phyloP scores from a whole-genome alignment of 2,888 invertebrate genomes.

The Lepidochitona cinerea region DNA sequence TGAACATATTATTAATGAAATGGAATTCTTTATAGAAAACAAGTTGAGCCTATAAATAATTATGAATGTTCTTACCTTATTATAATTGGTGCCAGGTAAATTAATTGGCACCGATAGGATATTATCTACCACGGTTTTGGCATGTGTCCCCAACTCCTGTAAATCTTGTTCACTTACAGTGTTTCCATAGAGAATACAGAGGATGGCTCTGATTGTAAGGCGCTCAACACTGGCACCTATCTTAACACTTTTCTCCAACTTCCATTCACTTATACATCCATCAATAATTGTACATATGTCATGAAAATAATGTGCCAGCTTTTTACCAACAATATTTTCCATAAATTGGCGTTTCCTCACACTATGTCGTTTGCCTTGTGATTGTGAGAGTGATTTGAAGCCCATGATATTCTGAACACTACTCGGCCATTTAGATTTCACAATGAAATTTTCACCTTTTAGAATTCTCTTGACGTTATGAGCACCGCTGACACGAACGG shows the following conservation, averaged over 20 bases:
- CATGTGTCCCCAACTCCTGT: background rate
- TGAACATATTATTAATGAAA: no score
- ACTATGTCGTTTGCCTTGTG: slow-evolving; percentile 47
- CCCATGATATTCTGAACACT: slow-evolving; percentile 59
- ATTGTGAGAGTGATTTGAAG: slow-evolving; percentile 47
- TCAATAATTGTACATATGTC: slow-evolving; percentile 36
- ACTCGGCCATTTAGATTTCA: slow-evolving; percentile 59
- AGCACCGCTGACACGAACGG: slow-evolving; percentile 59
- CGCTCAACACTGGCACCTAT: slow-evolving; percentile 22
- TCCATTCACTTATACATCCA: slow-evolving; percentile 43
- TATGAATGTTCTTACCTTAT: slow-evolving; percentile 42
- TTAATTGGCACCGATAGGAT: slow-evolving; percentile 59
- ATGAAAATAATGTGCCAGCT: slow-evolving; percentile 44
- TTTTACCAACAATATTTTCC: slow-evolving; percentile 49
- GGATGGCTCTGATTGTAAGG: background rate
- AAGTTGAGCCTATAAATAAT: no score
- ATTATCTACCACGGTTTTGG: background rate
- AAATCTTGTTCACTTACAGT: background rate
- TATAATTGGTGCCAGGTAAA: slow-evolving; percentile 57
- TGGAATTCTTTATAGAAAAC: no score
- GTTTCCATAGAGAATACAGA: slow-evolving; percentile 45
- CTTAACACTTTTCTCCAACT: slow-evolving; percentile 31
- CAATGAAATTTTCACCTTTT: slow-evolving; percentile 56
- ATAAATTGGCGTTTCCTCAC: slow-evolving; percentile 45
- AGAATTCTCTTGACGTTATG: slow-evolving; percentile 56